Evolutionary conservation across 1,140 invertebrate species (phyloP), one percentile per base, ranked within the genome.

Genomic region (Scaptomyza pallida): DNA sequence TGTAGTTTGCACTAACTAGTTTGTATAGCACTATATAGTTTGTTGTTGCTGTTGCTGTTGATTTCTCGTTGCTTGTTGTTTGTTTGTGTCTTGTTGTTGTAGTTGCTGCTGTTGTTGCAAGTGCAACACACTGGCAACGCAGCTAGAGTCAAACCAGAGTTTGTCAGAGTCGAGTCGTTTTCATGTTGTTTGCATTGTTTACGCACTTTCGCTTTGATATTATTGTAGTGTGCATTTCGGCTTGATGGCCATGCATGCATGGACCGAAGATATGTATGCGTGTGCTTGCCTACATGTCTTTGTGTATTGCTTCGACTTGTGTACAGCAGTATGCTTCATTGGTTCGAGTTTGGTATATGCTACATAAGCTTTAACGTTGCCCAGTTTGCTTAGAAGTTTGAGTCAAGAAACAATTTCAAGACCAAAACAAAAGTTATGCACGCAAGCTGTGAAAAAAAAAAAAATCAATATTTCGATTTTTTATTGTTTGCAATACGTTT

Each of bases 171-270:
- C 60, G 54, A 64, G 69, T 69, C 73, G 73, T 63, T 70, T 68
- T 55, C 78, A 72, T 71, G 75, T 83, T 89, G 83, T 89, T 89
- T 89, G 79, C 69, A 79, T 89, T 89, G 83, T 83, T 83, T 83
- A 89, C 83, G 83, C 83, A 89, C 83, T 89, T 89, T 89, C 76
- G 83, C 83, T 83, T 88, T 88, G 85, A 83, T 89, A 89, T 83
- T 89, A 89, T 82, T 82, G 83, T 60, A 82, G 75, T 82, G 63
- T 77, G 64, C 56, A 68, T 75, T 82, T 75, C 71, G 68, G 61
- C 60, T 65, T 74, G 68, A 67, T 79, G 54, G 52, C 45, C 45
- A 57, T 30, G 19, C 19, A n/a, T n/a, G n/a, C n/a, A 61, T 40
- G 12, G 12, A 35, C 23, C 56, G 40, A 9, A 57, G 12, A 33